These are phyloP conservation scores for Metacarcinus magister DNA, from an alignment of 2,888 invertebrate genomes.

Conservation along the genomic window DNA sequence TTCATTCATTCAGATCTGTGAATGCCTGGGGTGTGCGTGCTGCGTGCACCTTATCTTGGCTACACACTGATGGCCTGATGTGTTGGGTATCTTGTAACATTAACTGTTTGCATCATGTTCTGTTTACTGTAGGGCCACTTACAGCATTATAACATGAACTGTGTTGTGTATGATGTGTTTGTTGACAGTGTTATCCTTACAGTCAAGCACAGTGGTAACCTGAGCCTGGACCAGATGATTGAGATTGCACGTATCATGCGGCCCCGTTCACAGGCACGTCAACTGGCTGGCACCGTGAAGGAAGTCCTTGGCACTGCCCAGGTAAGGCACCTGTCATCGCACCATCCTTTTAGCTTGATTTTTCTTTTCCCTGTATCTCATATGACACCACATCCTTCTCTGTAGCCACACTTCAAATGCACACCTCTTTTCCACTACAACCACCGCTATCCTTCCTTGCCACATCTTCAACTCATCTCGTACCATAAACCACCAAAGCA, in stretches of 20 bases:
- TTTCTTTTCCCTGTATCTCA: neutral
- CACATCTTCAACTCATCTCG: too few relatives aligned
- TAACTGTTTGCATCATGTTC: neutral
- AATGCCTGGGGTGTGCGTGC: neutral
- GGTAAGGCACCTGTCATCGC: slow-evolving; percentile 87
- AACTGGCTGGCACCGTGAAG: slow-evolving; percentile 95
- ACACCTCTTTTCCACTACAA: too few relatives aligned
- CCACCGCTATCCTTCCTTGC: too few relatives aligned
- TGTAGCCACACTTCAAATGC: too few relatives aligned
- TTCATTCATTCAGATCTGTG: too few relatives aligned
- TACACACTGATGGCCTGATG: too few relatives aligned
- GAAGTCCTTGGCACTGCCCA: slow-evolving; percentile 95
- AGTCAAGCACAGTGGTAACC: slow-evolving; percentile 98
- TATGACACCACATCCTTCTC: too few relatives aligned
- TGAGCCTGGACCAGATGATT: slow-evolving; percentile 96
- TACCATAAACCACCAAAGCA: too few relatives aligned
- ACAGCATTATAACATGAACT: neutral
- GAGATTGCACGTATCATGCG: slow-evolving; percentile 96
- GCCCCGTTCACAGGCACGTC: slow-evolving; percentile 96
- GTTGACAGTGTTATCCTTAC: neutral
- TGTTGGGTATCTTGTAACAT: neutral
- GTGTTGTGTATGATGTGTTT: neutral
- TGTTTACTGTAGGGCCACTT: neutral
- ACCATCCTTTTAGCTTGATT: neutral
- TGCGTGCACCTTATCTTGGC: too few relatives aligned